These are phyloP conservation scores for Panzeria rudis DNA, from an alignment of 2,888 invertebrate genomes.

Conservation along the genomic window DNA sequence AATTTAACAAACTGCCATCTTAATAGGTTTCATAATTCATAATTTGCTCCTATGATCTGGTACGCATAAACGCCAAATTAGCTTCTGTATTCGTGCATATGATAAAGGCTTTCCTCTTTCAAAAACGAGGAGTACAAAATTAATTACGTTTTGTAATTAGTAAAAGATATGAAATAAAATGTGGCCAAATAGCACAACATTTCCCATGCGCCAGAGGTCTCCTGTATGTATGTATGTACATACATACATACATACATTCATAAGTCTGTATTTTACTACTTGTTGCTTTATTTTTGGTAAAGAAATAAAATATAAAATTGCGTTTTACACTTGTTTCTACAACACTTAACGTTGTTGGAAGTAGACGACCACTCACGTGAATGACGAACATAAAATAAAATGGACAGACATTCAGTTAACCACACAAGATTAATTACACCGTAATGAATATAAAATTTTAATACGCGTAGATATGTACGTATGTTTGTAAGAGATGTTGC, in stretches of 20 bases:
- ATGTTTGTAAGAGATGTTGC: background rate
- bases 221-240: background rate
- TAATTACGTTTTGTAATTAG: conserved; percentile 82
- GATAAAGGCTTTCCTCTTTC: conserved; percentile 16
- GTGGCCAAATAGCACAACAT: conserved; percentile 52
- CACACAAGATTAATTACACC: conserved; percentile 80
- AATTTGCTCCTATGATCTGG: conserved; percentile 54
- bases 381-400: conserved; percentile 26
- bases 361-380: conserved; percentile 15
- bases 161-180: conserved; percentile 68
- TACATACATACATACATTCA: too few relatives aligned
- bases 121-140: conserved; percentile 72
- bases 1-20: conserved; percentile 53
- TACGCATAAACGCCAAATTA: conserved; percentile 68
- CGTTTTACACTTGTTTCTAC: conserved; percentile 50
- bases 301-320: conserved; percentile 2
- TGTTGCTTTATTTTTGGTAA: conserved; percentile 47
- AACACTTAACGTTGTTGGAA: conserved; percentile 11
- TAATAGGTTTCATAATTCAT: conserved; percentile 63
- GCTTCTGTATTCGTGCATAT: conserved; percentile 60
- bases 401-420: conserved; percentile 35
- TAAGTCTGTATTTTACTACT: background rate
- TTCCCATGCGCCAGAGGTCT: conserved; percentile 52
- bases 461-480: too few relatives aligned
- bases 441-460: conserved; percentile 82